Percentiles rank a stretch among this genome's conserved stretches.
These are phyloP conservation scores for Brachionus rotundiformis DNA, from an alignment of 1,140 invertebrate genomes.

Conservation along the genomic window DNA sequence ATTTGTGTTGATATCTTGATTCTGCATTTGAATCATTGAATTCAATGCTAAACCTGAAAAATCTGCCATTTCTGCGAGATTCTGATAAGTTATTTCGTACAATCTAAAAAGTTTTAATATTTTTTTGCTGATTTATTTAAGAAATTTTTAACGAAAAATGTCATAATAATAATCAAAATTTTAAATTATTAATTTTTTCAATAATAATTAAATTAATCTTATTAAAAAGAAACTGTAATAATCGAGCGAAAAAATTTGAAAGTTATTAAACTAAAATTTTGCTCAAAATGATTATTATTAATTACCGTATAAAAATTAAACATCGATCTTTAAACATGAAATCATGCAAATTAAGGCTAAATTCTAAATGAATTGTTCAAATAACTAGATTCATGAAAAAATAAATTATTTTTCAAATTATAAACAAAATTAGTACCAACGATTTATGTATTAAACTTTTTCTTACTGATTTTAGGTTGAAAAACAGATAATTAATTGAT, in stretches of 20 bases:
- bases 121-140: no score
- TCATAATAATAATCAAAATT: no score
- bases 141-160: no score
- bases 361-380: neutral
- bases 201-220: no score
- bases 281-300: no score
- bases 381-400: neutral
- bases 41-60: slow-evolving; percentile 44
- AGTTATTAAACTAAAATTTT: no score
- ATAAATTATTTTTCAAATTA: neutral
- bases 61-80: slow-evolving; percentile 29
- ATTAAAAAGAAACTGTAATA: no score
- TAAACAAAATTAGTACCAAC: neutral
- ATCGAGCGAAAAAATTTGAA: no score
- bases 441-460: neutral
- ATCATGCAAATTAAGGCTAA: neutral
- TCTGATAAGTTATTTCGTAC: neutral
- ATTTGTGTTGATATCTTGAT: slow-evolving; percentile 10
- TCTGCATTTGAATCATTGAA: slow-evolving; percentile 45
- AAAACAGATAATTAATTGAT: slow-evolving; percentile 14
- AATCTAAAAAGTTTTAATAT: neutral
- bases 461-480: neutral
- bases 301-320: neutral
- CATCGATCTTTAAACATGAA: neutral
- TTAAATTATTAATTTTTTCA: no score